A percentile compares a stretch with the other conserved stretches of the same genome.
Evolutionary conservation across 2,888 invertebrate genomes (phyloP).

Genomic region (Rotaria sp.): DNA sequence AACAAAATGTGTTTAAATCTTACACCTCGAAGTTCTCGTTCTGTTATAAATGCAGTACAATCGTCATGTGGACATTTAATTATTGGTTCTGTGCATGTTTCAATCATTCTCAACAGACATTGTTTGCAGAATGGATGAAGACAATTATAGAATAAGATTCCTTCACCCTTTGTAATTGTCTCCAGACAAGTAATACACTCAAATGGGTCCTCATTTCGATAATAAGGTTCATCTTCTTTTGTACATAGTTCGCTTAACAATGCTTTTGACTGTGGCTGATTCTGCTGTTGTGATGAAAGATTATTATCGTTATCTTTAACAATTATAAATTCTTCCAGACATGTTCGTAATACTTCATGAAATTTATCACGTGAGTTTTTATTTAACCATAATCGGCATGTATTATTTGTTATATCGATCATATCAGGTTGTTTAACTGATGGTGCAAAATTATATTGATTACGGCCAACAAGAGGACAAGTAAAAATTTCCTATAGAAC

Average conservation of each 20-base stretch:
- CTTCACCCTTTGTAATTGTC: conserved; percentile 59
- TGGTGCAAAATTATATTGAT: neutral
- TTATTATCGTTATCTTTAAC: neutral
- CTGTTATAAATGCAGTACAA: neutral
- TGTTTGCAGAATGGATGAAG: conserved; percentile 71
- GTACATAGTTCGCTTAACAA: neutral
- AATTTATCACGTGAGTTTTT: neutral
- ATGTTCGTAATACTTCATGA: neutral
- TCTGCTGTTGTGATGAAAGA: neutral
- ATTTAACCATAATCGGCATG: neutral
- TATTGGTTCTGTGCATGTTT: neutral
- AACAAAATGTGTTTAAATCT: neutral
- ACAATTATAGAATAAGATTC: conserved; percentile 74
- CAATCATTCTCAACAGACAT: neutral
- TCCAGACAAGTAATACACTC: conserved; percentile 76
- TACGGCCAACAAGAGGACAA: neutral
- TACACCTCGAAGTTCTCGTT: conserved; percentile 39
- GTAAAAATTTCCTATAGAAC: neutral
- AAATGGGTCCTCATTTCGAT: conserved; percentile 65
- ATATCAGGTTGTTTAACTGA: neutral
- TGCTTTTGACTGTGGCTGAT: neutral
- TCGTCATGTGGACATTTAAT: conserved; percentile 35
- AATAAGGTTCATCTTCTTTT: neutral
- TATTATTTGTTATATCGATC: neutral
- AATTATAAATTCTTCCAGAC: neutral